A percentile compares a stretch with the other conserved stretches of the same genome.
Conservation (phyloP, 2,113 vertebrate species). For the Microcebus tavaratra region DNA sequence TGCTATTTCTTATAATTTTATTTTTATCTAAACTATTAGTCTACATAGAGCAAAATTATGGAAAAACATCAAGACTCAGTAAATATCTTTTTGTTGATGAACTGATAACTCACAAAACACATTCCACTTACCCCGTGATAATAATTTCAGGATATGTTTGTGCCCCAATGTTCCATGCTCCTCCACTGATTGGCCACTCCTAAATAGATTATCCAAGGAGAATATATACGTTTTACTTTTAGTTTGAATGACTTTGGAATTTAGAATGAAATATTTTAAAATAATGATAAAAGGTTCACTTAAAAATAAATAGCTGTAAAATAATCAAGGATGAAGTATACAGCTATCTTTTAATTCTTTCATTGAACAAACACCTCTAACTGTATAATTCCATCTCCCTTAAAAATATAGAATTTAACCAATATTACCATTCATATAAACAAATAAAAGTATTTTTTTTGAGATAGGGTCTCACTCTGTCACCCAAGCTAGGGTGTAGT, state of each 20-base stretch:
- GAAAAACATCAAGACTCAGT: conserved; percentile 7
- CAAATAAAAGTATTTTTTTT: background rate
- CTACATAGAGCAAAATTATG: conserved; percentile 2
- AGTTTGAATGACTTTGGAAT: conserved; percentile 6
- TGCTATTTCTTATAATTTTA: background rate
- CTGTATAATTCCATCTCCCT: background rate
- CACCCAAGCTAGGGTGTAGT: too few species aligned
- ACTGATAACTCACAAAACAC: conserved; percentile 54
- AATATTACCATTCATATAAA: conserved; percentile 28
- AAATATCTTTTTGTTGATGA: conserved; percentile 29
- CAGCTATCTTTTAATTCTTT: conserved; percentile 35
- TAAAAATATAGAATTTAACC: conserved; percentile 35
- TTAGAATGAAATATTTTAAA: conserved; percentile 50
- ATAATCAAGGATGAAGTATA: background rate
- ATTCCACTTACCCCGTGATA: conserved; percentile 94
- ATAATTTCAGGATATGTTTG: conserved; percentile 98
- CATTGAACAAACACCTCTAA: conserved; percentile 29
- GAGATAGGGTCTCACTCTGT: too few species aligned
- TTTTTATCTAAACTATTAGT: conserved; percentile 7
- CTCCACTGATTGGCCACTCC: conserved; percentile 97
- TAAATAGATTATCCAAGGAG: conserved; percentile 78
- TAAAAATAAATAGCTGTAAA: conserved; percentile 14
- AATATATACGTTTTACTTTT: conserved; percentile 31
- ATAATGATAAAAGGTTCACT: conserved; percentile 26
- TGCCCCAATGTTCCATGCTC: conserved; percentile 95